Conservation (phyloP, 2,797 vertebrate species). For the Xiphorhynchus erythropygius region DNA sequence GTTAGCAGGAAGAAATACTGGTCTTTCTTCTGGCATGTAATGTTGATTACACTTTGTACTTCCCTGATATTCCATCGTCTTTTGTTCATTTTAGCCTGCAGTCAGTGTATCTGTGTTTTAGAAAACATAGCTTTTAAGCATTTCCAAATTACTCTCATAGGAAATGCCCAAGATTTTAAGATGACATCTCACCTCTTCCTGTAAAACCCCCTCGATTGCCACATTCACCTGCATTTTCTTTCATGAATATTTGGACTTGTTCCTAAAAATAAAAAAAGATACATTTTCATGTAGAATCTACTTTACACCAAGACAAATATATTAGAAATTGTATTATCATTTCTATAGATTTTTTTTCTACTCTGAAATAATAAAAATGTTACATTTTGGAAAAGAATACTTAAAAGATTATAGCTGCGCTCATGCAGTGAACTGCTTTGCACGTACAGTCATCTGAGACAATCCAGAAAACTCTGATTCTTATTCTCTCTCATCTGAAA, state of each 20-base stretch:
- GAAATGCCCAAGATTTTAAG: neutral
- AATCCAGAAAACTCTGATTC: neutral
- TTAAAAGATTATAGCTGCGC: neutral
- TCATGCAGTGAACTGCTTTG: neutral
- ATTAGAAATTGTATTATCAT: neutral
- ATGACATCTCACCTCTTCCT: neutral
- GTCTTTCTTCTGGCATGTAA: neutral
- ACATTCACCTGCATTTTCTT: neutral
- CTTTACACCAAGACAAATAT: neutral
- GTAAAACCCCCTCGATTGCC: neutral
- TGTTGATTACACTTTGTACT: neutral
- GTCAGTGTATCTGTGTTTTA: neutral
- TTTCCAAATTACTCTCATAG: neutral
- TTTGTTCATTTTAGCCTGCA: neutral
- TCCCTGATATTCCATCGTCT: neutral
- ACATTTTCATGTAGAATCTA: neutral
- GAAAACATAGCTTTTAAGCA: neutral
- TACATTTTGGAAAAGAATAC: neutral
- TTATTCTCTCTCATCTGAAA: neutral
- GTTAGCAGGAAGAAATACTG: neutral
- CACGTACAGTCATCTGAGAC: neutral
- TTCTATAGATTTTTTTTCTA: neutral
- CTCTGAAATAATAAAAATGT: neutral
- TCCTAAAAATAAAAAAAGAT: neutral
- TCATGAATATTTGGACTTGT: neutral